Base-by-base conservation (phyloP, 2,797 vertebrate genomes). In the Mus spretus region DNA sequence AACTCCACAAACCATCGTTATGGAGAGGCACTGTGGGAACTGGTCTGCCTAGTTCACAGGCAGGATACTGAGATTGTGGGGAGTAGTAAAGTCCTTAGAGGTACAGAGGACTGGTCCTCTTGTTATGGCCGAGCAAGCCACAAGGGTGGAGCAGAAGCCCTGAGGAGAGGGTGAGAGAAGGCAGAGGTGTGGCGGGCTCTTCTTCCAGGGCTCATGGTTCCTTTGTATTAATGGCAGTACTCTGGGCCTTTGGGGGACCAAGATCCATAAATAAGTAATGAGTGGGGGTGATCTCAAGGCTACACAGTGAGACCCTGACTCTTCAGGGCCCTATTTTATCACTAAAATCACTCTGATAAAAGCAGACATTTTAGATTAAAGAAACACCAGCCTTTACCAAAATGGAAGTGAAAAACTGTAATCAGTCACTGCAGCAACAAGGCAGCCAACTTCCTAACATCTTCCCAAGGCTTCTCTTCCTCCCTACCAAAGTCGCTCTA, bases 91-190 rank as follows among this genome's bases (percentile, higher is more conserved):
- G 2, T 44, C 28, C 14, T 13, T 6, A 8, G n/a, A 55, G 55
- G 47, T 0, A 0, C 8, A 12, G 31, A 1, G 11, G 26, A 22
- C 31, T 6, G 0, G n/a, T 1, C 7, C 24, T 12, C 44, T 70
- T 70, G n/a, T 4, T 28, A 0, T 1, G 17, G 40, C 9, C 22
- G 28, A 79, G 12, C 6, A 34, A 2, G 19, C 15, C 20, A 34
- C 31, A 34, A 31, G 28, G 77, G 3, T 0, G 2, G 17, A 47
- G 53, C 3, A 4, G 61, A 15, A 53, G 22, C 44, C n/a, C 0
- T 24, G 17, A 63, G 11, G 63, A 67, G 59, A 47, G 10, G 4
- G 2, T 2, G 22, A 3, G 26, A 26, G n/a, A 44, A 44, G n/a
- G 17, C 1, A 37, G 47, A 59, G 61, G 50, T 12, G 12, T 31